These are phyloP conservation scores for Eudemis profundana DNA, from an alignment of 2,888 invertebrate genomes.

Conservation along the genomic window DNA sequence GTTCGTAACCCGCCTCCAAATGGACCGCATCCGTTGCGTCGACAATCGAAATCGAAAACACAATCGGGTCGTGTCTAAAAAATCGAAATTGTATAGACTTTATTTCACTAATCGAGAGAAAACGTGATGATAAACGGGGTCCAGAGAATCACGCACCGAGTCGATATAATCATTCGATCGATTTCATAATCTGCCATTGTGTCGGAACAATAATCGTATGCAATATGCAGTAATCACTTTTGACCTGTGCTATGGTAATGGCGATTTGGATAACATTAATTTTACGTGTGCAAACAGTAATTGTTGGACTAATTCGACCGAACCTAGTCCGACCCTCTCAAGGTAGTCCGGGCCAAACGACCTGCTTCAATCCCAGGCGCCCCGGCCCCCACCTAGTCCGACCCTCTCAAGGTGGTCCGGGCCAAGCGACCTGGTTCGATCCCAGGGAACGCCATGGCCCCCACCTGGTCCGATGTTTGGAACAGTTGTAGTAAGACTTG, in stretches of 20 bases:
- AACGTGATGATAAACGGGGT: conserved; percentile 61
- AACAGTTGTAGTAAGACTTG: too few species aligned
- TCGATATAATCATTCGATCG: conserved; percentile 46
- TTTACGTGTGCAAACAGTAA: conserved; percentile 2
- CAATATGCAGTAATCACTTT: conserved; percentile 43
- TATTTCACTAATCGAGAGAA: conserved; percentile 51
- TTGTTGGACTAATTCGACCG: not conserved
- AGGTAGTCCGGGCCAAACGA: too few species aligned
- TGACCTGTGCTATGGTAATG: conserved; percentile 35
- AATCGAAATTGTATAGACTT: conserved; percentile 50
- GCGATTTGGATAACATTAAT: conserved; percentile 12
- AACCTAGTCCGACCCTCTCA: too few species aligned
- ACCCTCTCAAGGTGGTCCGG: too few species aligned
- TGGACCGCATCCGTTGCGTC: conserved; percentile 20
- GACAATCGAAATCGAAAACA: conserved; percentile 40
- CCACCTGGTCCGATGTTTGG: too few species aligned
- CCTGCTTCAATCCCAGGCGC: too few species aligned
- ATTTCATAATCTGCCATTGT: conserved; percentile 49
- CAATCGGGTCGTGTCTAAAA: conserved; percentile 48
- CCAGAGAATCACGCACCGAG: conserved; percentile 55
- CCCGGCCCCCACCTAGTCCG: too few species aligned
- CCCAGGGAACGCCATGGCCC: too few species aligned
- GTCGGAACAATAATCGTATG: conserved; percentile 47
- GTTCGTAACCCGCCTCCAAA: not conserved
- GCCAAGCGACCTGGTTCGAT: too few species aligned